These are phyloP conservation scores for Channa maculata DNA, from an alignment of 2,113 vertebrate species.

Conservation along the genomic window DNA sequence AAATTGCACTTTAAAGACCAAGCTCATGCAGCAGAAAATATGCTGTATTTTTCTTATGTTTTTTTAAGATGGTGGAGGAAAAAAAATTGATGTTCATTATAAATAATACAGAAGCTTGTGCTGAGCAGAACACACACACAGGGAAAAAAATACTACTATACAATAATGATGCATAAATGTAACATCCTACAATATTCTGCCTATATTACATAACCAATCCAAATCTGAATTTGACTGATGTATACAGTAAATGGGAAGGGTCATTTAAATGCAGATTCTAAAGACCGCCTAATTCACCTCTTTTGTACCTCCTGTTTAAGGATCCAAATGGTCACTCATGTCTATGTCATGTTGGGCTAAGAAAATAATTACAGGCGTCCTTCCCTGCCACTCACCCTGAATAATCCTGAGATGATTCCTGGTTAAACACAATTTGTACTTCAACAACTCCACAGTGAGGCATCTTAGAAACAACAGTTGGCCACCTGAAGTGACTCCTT, in stretches of 20 bases:
- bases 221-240: background rate
- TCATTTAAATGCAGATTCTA: background rate
- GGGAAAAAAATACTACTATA: background rate
- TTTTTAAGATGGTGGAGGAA: constrained; percentile 35
- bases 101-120: constrained; percentile 57
- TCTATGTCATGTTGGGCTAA: background rate
- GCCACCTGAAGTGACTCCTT: background rate
- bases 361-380: background rate
- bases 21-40: constrained; percentile 50
- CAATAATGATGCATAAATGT: background rate
- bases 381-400: background rate
- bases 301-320: constrained; percentile 3
- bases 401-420: constrained; percentile 1
- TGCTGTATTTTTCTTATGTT: constrained; percentile 21
- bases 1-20: constrained; percentile 19
- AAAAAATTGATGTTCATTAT: constrained; percentile 50
- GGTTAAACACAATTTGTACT: constrained; percentile 7
- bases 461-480: constrained; percentile 3
- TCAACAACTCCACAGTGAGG: background rate
- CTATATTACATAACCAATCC: background rate
- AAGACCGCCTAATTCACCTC: background rate
- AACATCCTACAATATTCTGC: background rate
- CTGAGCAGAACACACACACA: background rate
- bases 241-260: background rate
- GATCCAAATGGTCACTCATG: background rate